These are phyloP conservation scores for Trichechus manatus DNA, from an alignment of 2,113 vertebrate species.

Conservation along the genomic window DNA sequence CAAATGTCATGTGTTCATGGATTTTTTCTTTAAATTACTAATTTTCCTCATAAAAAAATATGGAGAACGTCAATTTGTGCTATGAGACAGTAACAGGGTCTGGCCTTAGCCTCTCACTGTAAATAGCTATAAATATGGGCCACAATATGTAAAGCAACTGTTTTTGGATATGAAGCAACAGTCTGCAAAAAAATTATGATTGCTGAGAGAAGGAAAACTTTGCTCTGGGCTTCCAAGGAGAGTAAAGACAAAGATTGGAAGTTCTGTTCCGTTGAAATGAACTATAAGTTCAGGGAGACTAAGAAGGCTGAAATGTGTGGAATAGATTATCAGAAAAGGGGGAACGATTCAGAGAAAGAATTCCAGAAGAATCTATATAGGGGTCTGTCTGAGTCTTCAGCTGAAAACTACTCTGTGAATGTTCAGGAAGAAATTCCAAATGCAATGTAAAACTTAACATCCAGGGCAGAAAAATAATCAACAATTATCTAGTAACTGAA, in stretches of 20 bases:
- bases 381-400: not conserved
- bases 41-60: not conserved
- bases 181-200: not conserved
- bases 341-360: not conserved
- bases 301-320: not conserved
- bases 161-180: not conserved
- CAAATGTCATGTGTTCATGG: not conserved
- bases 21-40: not conserved
- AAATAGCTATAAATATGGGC: not conserved
- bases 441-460: not conserved
- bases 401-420: not conserved
- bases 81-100: not conserved
- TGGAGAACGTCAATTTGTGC: not conserved
- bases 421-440: not conserved
- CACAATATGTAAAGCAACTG: not conserved
- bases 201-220: not conserved
- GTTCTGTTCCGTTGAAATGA: not conserved
- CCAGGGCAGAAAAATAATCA: not conserved
- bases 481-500: too few relatives aligned
- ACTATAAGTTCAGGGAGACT: not conserved
- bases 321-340: rapidly evolving
- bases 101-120: too few relatives aligned
- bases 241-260: not conserved
- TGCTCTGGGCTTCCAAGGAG: not conserved
- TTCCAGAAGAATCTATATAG: not conserved